Evolutionary conservation across 2,888 invertebrate genomes (phyloP).

Genomic region (Vesta saturnalis): DNA sequence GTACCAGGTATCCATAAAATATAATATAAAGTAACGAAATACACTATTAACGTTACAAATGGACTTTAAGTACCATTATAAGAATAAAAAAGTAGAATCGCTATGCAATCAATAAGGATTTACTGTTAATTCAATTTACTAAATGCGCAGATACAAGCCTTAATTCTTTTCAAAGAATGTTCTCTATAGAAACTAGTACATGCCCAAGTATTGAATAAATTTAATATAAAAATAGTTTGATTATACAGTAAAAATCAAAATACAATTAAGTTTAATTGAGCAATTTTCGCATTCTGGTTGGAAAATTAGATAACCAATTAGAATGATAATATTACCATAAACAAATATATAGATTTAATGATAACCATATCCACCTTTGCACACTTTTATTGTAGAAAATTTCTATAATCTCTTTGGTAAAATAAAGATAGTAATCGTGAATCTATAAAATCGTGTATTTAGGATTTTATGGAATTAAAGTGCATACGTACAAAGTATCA

Average conservation of each 20-base stretch:
- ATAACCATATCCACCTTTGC: neutral
- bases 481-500: too few relatives aligned
- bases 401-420: neutral
- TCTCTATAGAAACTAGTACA: neutral
- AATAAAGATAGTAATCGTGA: neutral
- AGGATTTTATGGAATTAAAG: too few relatives aligned
- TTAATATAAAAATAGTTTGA: neutral
- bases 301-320: neutral
- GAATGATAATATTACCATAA: neutral
- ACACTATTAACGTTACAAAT: constrained; percentile 3
- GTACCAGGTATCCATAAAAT: neutral
- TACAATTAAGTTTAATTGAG: neutral
- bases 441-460: neutral
- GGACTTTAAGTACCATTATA: constrained; percentile 5
- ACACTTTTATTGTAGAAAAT: neutral
- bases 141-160: neutral
- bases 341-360: neutral
- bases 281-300: neutral
- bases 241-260: neutral
- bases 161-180: neutral
- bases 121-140: constrained; percentile 9
- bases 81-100: neutral
- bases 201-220: neutral
- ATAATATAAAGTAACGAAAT: constrained; percentile 6
- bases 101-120: constrained; percentile 6